A percentile compares a stretch with the other conserved stretches of the same genome.
These are phyloP conservation scores for Ursus arctos DNA, from an alignment of 2,113 vertebrate species.

Conservation along the genomic window DNA sequence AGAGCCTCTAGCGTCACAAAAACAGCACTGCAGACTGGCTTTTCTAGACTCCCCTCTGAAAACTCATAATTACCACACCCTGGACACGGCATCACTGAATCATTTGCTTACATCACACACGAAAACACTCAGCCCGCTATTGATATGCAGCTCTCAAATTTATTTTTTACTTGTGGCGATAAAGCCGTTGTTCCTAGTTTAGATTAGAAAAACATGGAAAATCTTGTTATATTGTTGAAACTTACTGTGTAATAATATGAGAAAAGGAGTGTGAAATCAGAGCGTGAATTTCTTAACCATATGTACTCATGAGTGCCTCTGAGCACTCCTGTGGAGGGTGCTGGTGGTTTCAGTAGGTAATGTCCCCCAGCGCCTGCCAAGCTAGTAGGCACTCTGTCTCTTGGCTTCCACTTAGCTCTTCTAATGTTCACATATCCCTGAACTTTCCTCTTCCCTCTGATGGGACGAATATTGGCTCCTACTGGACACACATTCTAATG, in stretches of 20 bases:
- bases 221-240: constrained; percentile 25
- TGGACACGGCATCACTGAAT: neutral
- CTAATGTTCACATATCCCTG: neutral
- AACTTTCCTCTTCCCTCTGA: neutral
- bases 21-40: neutral
- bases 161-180: neutral
- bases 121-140: neutral
- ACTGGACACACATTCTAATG: neutral
- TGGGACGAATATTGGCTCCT: neutral
- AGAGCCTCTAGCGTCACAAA: neutral
- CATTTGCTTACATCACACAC: neutral
- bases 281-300: constrained; percentile 24
- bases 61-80: neutral
- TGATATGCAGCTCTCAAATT: neutral
- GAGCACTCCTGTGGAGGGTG: neutral
- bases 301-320: neutral
- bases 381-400: neutral
- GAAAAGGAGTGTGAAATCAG: neutral
- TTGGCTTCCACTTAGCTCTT: neutral
- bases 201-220: constrained; percentile 19
- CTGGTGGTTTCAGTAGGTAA: neutral
- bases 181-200: neutral
- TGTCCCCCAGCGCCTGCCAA: neutral
- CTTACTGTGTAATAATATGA: neutral
- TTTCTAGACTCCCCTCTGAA: neutral